Percentiles rank a stretch among this genome's conserved stretches.
phyloP scores from a whole-genome alignment of 2,888 invertebrate species.

The Charanyca ferruginea region DNA sequence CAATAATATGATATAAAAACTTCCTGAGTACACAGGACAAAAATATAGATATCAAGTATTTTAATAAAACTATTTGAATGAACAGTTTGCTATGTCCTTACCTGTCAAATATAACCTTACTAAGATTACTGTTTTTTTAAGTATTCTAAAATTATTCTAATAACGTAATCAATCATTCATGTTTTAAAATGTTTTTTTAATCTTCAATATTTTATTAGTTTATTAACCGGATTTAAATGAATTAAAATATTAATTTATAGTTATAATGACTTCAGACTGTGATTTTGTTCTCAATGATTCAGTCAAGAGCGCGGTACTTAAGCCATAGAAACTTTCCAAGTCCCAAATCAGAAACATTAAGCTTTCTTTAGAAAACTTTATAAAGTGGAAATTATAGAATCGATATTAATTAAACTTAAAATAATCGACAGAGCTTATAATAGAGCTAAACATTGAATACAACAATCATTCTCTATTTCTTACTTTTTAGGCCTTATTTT shows the following conservation, averaged over 20 bases:
- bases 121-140: conserved; percentile 44
- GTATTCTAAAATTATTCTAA: conserved; percentile 22
- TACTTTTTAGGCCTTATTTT: too few relatives aligned
- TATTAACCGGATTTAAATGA: conserved; percentile 28
- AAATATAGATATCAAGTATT: conserved; percentile 11
- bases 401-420: background rate
- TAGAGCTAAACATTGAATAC: too few relatives aligned
- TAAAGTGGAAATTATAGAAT: background rate
- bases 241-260: background rate
- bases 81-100: conserved; percentile 50
- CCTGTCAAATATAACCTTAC: conserved; percentile 57
- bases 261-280: background rate
- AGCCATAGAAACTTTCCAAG: too few relatives aligned
- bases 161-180: conserved; percentile 47
- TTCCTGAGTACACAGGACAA: background rate
- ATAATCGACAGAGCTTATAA: too few relatives aligned
- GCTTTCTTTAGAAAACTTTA: too few relatives aligned
- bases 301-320: too few relatives aligned
- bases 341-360: background rate
- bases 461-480: too few relatives aligned
- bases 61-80: conserved; percentile 16
- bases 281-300: background rate
- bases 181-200: conserved; percentile 20
- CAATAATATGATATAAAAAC: conserved; percentile 9
- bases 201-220: conserved; percentile 24